These are phyloP conservation scores for Limnephilus rhombicus DNA, from an alignment of 2,888 invertebrate species.

Conservation along the genomic window DNA sequence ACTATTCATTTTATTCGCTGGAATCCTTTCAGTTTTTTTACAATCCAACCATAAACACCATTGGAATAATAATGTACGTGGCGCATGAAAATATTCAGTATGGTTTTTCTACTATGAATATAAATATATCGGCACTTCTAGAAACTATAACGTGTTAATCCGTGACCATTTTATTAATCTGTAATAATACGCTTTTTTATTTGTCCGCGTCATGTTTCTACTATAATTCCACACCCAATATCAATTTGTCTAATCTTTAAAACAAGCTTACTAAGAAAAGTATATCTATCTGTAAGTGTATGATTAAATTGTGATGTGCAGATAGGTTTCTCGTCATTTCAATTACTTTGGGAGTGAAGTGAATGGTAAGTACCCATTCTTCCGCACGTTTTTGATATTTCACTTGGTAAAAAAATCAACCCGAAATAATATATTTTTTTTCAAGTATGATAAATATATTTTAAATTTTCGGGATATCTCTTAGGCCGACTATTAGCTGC, in stretches of 20 bases:
- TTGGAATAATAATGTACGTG: conserved; percentile 6
- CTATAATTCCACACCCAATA: neutral
- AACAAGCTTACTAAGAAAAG: neutral
- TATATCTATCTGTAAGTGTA: too few species aligned
- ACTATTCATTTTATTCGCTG: neutral
- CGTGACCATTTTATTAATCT: neutral
- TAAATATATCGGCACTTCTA: conserved; percentile 8
- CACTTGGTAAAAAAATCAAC: too few species aligned
- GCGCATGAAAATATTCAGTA: conserved; percentile 1
- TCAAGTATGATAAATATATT: too few species aligned
- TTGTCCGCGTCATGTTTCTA: neutral
- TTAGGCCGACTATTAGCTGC: too few species aligned
- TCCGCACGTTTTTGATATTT: too few species aligned
- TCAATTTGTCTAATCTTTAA: neutral
- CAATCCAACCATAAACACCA: neutral
- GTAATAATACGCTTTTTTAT: neutral
- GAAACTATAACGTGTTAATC: neutral
- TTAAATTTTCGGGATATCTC: too few species aligned
- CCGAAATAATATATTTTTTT: too few species aligned
- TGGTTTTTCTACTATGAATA: conserved; percentile 34
- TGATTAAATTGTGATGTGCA: too few species aligned
- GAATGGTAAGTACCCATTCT: too few species aligned
- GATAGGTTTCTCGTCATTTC: too few species aligned
- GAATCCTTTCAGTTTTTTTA: conserved; percentile 17
- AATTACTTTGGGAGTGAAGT: too few species aligned